phyloP scores from a whole-genome alignment of 2,888 invertebrate genomes.

The Tenthredo amoena region DNA sequence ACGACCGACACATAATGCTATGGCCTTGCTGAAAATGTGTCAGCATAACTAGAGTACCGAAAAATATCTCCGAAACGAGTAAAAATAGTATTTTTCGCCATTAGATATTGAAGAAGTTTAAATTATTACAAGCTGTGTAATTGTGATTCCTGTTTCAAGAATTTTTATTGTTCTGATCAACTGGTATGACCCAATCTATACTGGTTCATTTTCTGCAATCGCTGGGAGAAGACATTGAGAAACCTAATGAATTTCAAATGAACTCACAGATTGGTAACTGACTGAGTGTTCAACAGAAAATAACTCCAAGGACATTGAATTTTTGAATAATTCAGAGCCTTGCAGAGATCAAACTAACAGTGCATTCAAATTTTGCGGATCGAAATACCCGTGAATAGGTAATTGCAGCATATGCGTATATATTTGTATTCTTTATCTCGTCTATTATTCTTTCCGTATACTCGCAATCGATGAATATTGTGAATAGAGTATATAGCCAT shows the following conservation, averaged over 20 bases:
- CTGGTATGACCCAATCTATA: not conserved
- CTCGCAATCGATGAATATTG: not conserved
- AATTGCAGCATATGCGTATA: not conserved
- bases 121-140: not conserved
- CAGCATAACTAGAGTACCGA: not conserved
- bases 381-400: not conserved
- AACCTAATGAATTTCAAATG: not conserved
- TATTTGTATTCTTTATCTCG: not conserved
- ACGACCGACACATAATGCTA: not conserved
- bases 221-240: constrained; percentile 7
- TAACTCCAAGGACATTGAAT: constrained; percentile 24
- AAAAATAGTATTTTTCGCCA: constrained; percentile 15
- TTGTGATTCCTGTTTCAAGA: not conserved
- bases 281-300: not conserved
- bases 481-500: not conserved
- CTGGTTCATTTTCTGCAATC: not conserved
- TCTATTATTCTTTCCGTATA: not conserved
- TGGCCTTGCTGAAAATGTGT: not conserved
- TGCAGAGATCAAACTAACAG: not conserved
- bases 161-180: not conserved
- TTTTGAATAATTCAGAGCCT: not conserved
- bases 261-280: not conserved
- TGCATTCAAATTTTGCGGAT: constrained; percentile 4
- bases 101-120: not conserved
- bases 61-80: constrained; percentile 2